Percentiles rank a stretch among this genome's conserved stretches.
phyloP scores from a whole-genome alignment of 2,888 invertebrate species.

The Halictus quadricinctus region DNA sequence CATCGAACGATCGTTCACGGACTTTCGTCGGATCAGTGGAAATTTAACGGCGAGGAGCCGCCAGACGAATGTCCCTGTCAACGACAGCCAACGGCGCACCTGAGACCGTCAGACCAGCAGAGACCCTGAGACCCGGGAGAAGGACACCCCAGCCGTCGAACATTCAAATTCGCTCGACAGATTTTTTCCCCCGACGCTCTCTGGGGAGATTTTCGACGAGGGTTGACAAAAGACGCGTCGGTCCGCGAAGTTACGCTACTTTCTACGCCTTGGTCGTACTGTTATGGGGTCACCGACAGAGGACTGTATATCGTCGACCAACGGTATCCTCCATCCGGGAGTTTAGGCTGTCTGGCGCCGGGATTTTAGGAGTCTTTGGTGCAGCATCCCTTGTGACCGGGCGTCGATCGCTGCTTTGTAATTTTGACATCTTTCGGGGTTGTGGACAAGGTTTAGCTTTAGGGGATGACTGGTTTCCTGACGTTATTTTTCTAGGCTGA shows the following conservation, averaged over 20 bases:
- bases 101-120: constrained; percentile 51
- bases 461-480: background rate
- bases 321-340: background rate
- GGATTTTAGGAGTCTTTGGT: background rate
- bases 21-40: background rate
- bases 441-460: background rate
- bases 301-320: background rate
- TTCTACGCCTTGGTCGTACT: constrained; percentile 8
- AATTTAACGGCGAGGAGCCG: constrained; percentile 21
- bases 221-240: constrained; percentile 44
- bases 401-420: background rate
- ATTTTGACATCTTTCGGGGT: background rate
- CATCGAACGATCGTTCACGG: constrained; percentile 19
- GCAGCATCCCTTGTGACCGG: background rate
- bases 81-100: constrained; percentile 60
- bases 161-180: constrained; percentile 49
- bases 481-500: no score
- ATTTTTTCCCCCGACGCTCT: constrained; percentile 22
- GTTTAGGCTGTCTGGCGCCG: background rate
- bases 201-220: constrained; percentile 4
- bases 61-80: constrained; percentile 65
- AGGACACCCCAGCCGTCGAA: constrained; percentile 31
- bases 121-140: constrained; percentile 60
- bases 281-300: background rate
- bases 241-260: constrained; percentile 38